phyloP scores from a whole-genome alignment of 2,888 invertebrate genomes.

The Geophilus truncorum region DNA sequence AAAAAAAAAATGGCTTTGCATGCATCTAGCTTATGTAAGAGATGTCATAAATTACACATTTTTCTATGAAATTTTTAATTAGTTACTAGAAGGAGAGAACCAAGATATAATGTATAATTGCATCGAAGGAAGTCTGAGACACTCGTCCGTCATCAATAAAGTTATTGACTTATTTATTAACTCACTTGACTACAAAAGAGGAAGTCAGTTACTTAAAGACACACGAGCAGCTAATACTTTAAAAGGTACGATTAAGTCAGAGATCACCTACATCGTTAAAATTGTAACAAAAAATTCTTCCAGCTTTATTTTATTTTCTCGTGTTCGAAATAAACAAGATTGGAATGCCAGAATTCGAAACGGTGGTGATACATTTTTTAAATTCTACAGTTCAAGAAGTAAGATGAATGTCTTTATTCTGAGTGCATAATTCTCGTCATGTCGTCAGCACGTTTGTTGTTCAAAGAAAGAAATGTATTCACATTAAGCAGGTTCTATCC shows the following conservation, averaged over 20 bases:
- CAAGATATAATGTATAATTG: not conserved
- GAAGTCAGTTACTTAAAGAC: not conserved
- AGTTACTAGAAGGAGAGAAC: not conserved
- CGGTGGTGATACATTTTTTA: not conserved
- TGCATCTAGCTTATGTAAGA: not conserved
- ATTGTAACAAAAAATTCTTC: not conserved
- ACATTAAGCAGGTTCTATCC: not conserved
- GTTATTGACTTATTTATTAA: slow-evolving; percentile 7
- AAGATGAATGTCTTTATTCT: not conserved
- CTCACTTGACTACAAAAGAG: slow-evolving; percentile 1
- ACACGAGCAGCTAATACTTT: not conserved
- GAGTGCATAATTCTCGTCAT: too few species aligned
- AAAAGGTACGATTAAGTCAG: not conserved
- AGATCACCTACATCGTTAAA: not conserved
- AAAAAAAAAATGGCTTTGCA: too few species aligned
- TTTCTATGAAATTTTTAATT: not conserved
- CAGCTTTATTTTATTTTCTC: not conserved
- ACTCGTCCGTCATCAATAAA: not conserved
- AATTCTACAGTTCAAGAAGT: not conserved
- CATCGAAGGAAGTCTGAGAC: slow-evolving; percentile 7
- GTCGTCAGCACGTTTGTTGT: not conserved
- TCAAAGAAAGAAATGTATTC: not conserved
- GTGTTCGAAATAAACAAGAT: slow-evolving; percentile 3
- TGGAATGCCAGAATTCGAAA: not conserved
- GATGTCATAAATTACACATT: not conserved